Evolutionary conservation across 2,113 vertebrate genomes (phyloP).

Genomic region (Misgurnus anguillicaudatus): DNA sequence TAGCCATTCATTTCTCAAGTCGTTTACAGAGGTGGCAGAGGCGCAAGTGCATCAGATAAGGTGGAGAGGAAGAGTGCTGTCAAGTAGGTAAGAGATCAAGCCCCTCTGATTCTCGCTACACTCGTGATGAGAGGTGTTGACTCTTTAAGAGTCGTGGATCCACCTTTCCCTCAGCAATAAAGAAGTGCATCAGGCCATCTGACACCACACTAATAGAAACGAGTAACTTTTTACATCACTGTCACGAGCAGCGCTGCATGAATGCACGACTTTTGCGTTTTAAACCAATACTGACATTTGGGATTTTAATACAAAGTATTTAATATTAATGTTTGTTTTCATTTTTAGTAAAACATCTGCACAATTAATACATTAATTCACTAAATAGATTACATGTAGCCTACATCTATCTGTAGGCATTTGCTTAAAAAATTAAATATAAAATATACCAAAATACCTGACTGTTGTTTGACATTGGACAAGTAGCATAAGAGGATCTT

Average conservation of each 20-base stretch:
- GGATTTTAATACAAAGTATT: too few relatives aligned
- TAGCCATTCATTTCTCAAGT: conserved; percentile 87
- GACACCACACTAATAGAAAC: conserved; percentile 65
- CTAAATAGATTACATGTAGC: too few relatives aligned
- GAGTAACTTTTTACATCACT: conserved; percentile 65
- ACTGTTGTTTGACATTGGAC: conserved; percentile 6
- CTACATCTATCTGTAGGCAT: too few relatives aligned
- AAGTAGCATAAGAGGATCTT: not conserved
- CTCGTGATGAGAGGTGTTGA: conserved; percentile 65
- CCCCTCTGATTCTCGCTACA: conserved; percentile 57
- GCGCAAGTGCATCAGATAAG: conserved; percentile 53
- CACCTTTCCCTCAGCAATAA: conserved; percentile 62
- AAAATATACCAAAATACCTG: not conserved
- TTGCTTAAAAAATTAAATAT: too few relatives aligned
- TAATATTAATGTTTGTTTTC: too few relatives aligned
- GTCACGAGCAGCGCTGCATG: conserved; percentile 33
- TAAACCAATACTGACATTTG: too few relatives aligned
- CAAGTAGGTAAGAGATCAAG: conserved; percentile 57
- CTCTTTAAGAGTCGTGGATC: conserved; percentile 58
- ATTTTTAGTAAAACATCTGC: too few relatives aligned
- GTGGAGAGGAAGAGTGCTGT: conserved; percentile 41
- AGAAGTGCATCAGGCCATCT: conserved; percentile 64
- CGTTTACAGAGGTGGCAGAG: conserved; percentile 33
- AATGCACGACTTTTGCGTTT: too few relatives aligned
- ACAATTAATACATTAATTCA: too few relatives aligned